phyloP scores from a whole-genome alignment of 1,140 invertebrate genomes.

The Caenorhabditis latens region DNA sequence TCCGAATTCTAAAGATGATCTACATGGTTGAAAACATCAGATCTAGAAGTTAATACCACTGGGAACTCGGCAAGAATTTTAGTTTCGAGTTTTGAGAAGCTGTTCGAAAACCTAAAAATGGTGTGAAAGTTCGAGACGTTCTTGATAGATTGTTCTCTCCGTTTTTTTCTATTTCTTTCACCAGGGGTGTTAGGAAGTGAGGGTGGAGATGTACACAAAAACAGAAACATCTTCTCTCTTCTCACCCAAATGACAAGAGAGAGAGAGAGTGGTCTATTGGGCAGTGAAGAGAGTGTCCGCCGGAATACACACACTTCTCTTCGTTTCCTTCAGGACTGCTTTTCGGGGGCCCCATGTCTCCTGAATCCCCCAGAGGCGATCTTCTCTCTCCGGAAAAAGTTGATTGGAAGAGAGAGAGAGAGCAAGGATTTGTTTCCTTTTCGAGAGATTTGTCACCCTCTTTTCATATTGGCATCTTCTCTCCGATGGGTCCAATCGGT shows the following conservation, averaged over 20 bases:
- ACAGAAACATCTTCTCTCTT: constrained; percentile 37
- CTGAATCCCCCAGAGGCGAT: constrained; percentile 54
- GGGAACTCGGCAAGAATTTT: no score
- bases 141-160: constrained; percentile 12
- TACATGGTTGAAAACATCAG: no score
- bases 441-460: constrained; percentile 44
- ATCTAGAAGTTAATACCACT: no score
- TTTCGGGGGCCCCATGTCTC: not conserved
- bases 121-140: constrained; percentile 6
- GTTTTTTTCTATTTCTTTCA: not conserved
- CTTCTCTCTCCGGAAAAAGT: constrained; percentile 37
- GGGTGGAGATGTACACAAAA: constrained; percentile 40
- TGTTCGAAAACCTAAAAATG: no score
- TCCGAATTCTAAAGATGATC: no score
- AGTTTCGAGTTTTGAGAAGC: no score
- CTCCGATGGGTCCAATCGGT: constrained; percentile 1
- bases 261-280: constrained; percentile 1
- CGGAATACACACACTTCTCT: constrained; percentile 52
- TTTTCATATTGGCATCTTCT: constrained; percentile 48
- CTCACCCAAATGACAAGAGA: constrained; percentile 48
- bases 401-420: constrained; percentile 38
- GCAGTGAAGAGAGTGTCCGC: constrained; percentile 27
- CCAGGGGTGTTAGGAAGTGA: constrained; percentile 11
- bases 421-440: constrained; percentile 54
- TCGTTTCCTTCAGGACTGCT: not conserved